Evolutionary conservation across 2,888 invertebrate genomes (phyloP), one percentile per base, ranked within the genome.

Genomic region (Folsomia candida): DNA sequence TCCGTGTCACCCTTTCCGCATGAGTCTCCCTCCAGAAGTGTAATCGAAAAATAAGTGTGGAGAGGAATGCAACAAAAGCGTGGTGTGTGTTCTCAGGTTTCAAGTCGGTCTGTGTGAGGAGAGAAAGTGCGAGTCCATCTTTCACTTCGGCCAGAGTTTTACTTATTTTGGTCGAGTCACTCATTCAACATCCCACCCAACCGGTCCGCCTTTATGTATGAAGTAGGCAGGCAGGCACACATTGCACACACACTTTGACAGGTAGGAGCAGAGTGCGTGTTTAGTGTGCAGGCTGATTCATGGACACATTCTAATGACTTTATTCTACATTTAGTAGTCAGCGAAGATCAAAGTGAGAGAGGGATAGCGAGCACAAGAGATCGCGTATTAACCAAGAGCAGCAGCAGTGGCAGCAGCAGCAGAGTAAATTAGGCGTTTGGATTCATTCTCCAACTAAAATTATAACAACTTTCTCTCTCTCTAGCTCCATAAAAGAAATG

Each of bases 401-500:
- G n/a, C n/a, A n/a, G n/a, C n/a, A n/a, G n/a, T n/a, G n/a, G n/a
- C n/a, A n/a, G n/a, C n/a, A n/a, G n/a, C n/a, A 37, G 37, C 37
- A 37, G 37, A 37, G 6, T 9, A 14, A 37, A 37, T 37, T 37
- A 37, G 37, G 37, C 37, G 37, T 14, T 37, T 37, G 37, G 14
- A 37, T 4, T 37, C 37, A 14, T 37, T 37, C 37, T 9, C 4
- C 6, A 37, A 37, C 6, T 37, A 37, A n/a, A 57, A 57, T 6
- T n/a, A 57, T 6, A 57, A n/a, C n/a, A 57, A n/a, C 4, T n/a
- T 57, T 11, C 57, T 57, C 57, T 20, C 57, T 14, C 4, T 37
- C 37, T 37, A 37, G n/a, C n/a, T n/a, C n/a, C n/a, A 60, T 22
- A 60, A 25, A 25, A 60, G 26, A 25, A 64, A 63, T 27, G 54